Evolutionary conservation across 2,888 invertebrate genomes (phyloP), one percentile per base, ranked within the genome.

Genomic region (Brenthis hecate): DNA sequence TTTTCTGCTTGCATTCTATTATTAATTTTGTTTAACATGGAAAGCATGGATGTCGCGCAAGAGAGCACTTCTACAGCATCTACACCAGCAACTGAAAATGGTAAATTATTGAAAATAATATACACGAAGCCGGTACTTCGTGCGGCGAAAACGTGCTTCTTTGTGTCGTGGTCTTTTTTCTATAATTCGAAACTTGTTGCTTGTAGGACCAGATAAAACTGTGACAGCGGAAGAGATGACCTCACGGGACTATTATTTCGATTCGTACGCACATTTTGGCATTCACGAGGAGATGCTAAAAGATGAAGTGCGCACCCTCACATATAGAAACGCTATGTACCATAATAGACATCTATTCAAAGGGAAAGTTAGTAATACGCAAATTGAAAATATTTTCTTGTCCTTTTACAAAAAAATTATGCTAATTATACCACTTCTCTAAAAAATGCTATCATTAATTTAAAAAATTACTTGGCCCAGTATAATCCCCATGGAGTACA

Each of bases 271-370:
- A 62, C 99, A 99, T 93, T 99, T 99, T 89, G 99, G 99, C 57
- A 99, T 99, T 80, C 99, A 99, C 85, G 99, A 99, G 93, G 99
- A 99, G 92, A 99, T 99, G 99, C 93, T 99, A 73, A 99, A 99
- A 91, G 99, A 99, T 88, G 99, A 99, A 94, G 99, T 99, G 43
- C 95, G 99, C 66, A 99, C 99, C 16, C 94, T 98, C 72, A 99
- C 99, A 1, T 99, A 99, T 89, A 96, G 99, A 66, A 99, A 99
- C 86, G 98, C 99, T 13, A 99, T 99, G 97, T 98, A 98, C 85
- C 99, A 99, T 93, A 99, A 99, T 91, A 98, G 98, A 92, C 99
- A 99, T 91, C 94, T 99, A 72, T 99, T 99, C 89, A 97, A 97
- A 80, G 96, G 96, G 72, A 97, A 96, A 94, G 94, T 94, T 84